Evolutionary conservation across 2,113 vertebrate genomes (phyloP).

Genomic region (Coreoperca whiteheadi): DNA sequence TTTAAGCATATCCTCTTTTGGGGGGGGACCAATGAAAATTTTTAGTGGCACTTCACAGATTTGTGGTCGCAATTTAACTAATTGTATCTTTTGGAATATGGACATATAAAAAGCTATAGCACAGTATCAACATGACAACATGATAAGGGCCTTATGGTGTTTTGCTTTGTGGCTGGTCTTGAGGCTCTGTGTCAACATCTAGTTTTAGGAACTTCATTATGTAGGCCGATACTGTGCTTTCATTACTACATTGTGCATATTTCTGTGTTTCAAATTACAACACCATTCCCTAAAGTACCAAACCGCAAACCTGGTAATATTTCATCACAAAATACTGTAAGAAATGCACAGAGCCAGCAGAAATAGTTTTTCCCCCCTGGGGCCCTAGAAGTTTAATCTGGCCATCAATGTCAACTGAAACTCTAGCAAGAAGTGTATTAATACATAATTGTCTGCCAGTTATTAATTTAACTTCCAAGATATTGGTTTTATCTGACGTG

Average conservation of each 20-base stretch:
- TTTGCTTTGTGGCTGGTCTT: background rate
- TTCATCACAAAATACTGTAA: background rate
- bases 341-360: background rate
- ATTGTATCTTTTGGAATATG: too few species aligned
- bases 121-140: too few species aligned
- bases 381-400: background rate
- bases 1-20: too few species aligned
- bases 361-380: background rate
- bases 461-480: background rate
- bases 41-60: too few species aligned
- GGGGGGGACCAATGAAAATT: too few species aligned
- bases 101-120: too few species aligned
- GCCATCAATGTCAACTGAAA: background rate
- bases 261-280: background rate
- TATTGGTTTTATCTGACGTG: background rate
- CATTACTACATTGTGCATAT: background rate
- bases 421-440: background rate
- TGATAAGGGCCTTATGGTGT: background rate
- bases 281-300: background rate
- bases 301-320: background rate
- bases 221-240: accelerated
- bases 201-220: background rate
- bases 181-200: background rate
- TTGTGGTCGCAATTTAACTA: too few species aligned
- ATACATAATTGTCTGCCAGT: background rate